Evolutionary conservation across 2,888 invertebrate genomes (phyloP).

Genomic region (Dinocampus coccinellae): DNA sequence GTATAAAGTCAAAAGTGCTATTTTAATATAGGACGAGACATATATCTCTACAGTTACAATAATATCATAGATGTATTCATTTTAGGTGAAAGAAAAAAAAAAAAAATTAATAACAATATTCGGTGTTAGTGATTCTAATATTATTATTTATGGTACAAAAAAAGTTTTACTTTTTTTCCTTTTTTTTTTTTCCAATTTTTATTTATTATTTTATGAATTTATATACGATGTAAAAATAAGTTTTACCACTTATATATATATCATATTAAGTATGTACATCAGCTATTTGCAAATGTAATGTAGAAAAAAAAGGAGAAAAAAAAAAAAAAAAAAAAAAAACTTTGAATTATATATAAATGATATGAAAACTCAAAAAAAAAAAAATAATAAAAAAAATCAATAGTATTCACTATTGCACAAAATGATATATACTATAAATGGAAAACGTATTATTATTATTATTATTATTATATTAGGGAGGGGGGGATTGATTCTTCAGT

Average conservation of each 20-base stretch:
- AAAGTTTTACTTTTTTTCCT: not conserved
- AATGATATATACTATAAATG: not conserved
- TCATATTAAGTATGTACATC: not conserved
- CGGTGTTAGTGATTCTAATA: too few relatives aligned
- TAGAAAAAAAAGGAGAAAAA: too few relatives aligned
- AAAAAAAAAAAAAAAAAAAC: not conserved
- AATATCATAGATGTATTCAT: slow-evolving; percentile 50
- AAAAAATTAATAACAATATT: too few relatives aligned
- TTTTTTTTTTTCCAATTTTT: too few relatives aligned
- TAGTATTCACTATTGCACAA: not conserved
- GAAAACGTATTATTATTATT: not conserved
- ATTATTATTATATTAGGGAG: too few relatives aligned
- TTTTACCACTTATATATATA: not conserved
- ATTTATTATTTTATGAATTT: too few relatives aligned
- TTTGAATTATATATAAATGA: not conserved
- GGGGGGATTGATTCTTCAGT: too few relatives aligned
- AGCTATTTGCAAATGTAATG: not conserved
- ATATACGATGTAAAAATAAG: not conserved
- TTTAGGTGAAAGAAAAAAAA: not conserved
- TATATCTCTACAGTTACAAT: slow-evolving; percentile 50
- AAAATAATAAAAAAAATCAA: not conserved
- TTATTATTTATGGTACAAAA: not conserved
- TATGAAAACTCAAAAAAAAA: too few relatives aligned
- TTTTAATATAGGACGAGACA: slow-evolving; percentile 55
- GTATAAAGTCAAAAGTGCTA: slow-evolving; percentile 64